These are phyloP conservation scores for Dichetophora obliterata DNA, from an alignment of 2,888 invertebrate genomes.

Conservation along the genomic window DNA sequence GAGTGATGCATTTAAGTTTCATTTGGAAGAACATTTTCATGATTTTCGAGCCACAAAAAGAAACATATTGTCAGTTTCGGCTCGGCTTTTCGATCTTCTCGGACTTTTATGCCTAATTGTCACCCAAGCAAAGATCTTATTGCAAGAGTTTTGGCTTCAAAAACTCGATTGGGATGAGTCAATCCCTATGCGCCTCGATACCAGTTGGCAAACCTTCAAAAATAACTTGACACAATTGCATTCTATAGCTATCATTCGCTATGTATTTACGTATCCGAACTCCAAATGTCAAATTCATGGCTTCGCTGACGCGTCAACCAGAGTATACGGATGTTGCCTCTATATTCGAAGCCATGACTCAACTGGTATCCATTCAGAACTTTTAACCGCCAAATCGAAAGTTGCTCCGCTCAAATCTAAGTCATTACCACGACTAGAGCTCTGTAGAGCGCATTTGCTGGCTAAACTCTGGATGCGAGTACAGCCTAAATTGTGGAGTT, in stretches of 20 bases:
- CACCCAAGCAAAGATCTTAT: background rate
- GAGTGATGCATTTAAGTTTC: background rate
- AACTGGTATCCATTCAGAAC: background rate
- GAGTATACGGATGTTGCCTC: conserved; percentile 34
- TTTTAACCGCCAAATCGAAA: conserved; percentile 41
- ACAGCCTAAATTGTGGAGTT: conserved; percentile 11
- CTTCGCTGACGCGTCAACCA: conserved; percentile 42
- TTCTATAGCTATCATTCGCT: conserved; percentile 23
- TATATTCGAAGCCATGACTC: background rate
- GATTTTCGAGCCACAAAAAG: conserved; percentile 22
- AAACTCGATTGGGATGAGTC: conserved; percentile 16
- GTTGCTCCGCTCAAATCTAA: conserved; percentile 43
- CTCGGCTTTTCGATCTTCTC: conserved; percentile 12
- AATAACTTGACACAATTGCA: background rate
- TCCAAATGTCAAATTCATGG: conserved; percentile 43
- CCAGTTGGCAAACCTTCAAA: background rate
- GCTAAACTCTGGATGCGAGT: conserved; percentile 33
- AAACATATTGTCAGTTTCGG: conserved; percentile 11
- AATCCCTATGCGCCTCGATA: background rate
- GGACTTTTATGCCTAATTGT: conserved; percentile 17
- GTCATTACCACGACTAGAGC: conserved; percentile 38
- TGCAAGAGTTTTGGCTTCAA: conserved; percentile 18
- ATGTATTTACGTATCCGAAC: conserved; percentile 7
- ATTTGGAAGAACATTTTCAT: conserved; percentile 23
- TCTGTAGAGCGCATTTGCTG: conserved; percentile 40